Evolutionary conservation across 2,888 invertebrate species (phyloP).

Genomic region (Polydrusus pterygomalis): DNA sequence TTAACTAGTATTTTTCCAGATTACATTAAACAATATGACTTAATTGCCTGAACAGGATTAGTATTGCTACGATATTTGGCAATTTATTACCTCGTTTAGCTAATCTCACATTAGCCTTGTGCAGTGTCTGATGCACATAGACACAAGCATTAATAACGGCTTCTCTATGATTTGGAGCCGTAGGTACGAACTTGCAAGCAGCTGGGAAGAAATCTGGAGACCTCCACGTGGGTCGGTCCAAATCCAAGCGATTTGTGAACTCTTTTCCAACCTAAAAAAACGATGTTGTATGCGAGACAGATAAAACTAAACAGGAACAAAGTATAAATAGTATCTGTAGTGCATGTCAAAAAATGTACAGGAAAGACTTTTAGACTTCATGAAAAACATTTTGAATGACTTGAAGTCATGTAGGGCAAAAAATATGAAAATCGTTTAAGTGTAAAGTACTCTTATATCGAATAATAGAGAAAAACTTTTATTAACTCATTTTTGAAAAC

Average conservation of each 20-base stretch:
- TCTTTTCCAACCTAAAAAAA: conserved; percentile 87
- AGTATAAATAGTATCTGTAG: background rate
- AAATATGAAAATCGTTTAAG: no score
- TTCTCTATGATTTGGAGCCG: conserved; percentile 89
- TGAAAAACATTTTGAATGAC: no score
- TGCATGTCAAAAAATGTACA: no score
- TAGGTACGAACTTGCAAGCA: conserved; percentile 84
- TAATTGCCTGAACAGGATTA: no score
- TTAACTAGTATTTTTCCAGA: no score
- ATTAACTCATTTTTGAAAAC: no score
- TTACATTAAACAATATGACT: no score
- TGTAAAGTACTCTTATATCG: no score
- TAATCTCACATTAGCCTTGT: conserved; percentile 93
- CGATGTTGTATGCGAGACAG: background rate
- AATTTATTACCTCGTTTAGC: conserved; percentile 83
- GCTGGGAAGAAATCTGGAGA: conserved; percentile 94
- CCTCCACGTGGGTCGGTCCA: conserved; percentile 90
- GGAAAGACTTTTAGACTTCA: no score
- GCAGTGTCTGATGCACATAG: conserved; percentile 97
- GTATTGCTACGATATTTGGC: background rate
- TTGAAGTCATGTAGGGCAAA: no score
- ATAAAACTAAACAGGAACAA: background rate
- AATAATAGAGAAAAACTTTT: no score
- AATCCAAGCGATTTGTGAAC: conserved; percentile 95
- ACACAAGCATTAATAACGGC: conserved; percentile 99